Evolutionary conservation across 2,797 vertebrate species (phyloP).

Genomic region (Delichon dasypus): DNA sequence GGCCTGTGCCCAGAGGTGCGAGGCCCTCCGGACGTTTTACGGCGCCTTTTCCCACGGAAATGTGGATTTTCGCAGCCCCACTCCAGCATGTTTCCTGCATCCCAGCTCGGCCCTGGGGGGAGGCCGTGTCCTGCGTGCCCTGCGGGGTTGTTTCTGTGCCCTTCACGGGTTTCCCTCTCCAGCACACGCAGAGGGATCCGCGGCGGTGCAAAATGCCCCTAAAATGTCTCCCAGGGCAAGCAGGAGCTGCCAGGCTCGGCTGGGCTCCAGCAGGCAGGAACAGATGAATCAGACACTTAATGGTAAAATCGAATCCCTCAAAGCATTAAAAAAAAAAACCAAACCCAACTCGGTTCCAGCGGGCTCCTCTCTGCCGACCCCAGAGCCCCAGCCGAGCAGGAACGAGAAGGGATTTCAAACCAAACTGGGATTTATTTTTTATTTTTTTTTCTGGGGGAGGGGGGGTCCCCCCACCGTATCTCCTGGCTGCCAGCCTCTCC

Average conservation of each 20-base stretch:
- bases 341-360: neutral
- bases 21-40: fast-evolving
- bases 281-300: conserved; percentile 31
- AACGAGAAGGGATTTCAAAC: conserved; percentile 15
- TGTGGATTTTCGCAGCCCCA: fast-evolving
- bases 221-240: conserved; percentile 43
- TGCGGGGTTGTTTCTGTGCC: neutral
- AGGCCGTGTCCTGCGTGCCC: neutral
- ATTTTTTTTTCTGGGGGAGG: too few relatives aligned
- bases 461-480: neutral
- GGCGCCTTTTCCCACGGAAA: neutral
- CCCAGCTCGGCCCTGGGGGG: neutral
- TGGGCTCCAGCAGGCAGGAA: conserved; percentile 35
- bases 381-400: neutral
- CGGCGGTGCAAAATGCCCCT: conserved; percentile 17
- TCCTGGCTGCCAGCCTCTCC: conserved; percentile 48
- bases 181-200: neutral
- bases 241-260: conserved; percentile 43
- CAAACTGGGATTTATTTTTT: neutral
- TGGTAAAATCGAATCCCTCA: neutral
- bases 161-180: neutral
- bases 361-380: neutral
- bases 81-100: fast-evolving
- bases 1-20: neutral
- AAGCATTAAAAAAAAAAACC: neutral